Evolutionary conservation across 2,888 invertebrate species (phyloP).

Genomic region (Exocentrus adspersus): DNA sequence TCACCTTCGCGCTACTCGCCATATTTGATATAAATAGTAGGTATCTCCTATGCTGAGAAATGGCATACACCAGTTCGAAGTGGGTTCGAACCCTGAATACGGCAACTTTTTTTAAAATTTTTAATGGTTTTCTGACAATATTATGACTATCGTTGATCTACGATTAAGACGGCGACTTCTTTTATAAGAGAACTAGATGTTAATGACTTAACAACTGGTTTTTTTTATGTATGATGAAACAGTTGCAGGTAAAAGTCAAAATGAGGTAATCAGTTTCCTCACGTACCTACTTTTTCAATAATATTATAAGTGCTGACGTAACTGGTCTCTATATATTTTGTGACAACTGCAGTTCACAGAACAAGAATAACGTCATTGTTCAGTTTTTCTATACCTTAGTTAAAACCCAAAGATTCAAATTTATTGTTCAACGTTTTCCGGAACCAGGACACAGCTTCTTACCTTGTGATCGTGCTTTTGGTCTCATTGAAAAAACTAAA

Average conservation of each 20-base stretch:
- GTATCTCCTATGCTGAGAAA: too few relatives aligned
- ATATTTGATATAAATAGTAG: too few relatives aligned
- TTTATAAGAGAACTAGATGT: slow-evolving; percentile 37
- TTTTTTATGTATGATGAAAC: slow-evolving; percentile 41
- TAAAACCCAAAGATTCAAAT: slow-evolving; percentile 12
- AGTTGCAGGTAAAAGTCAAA: slow-evolving; percentile 28
- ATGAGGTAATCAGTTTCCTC: slow-evolving; percentile 37
- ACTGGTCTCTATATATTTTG: slow-evolving; percentile 35
- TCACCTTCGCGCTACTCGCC: too few relatives aligned
- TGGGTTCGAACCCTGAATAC: too few relatives aligned
- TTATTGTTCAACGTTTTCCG: slow-evolving; percentile 6
- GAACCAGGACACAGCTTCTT: slow-evolving; percentile 18
- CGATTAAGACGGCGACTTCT: slow-evolving; percentile 38
- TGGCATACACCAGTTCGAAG: too few relatives aligned
- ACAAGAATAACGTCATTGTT: slow-evolving; percentile 31
- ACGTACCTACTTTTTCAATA: slow-evolving; percentile 34
- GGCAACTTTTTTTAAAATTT: too few relatives aligned
- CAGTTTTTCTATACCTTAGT: slow-evolving; percentile 32
- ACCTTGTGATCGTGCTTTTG: slow-evolving; percentile 26
- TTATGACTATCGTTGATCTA: too few relatives aligned
- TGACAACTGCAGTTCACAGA: slow-evolving; percentile 37
- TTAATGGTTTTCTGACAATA: too few relatives aligned
- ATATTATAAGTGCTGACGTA: slow-evolving; percentile 21
- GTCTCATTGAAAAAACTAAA: slow-evolving; percentile 21
- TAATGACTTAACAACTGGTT: slow-evolving; percentile 29